These are phyloP conservation scores for Sardina pilchardus DNA, from an alignment of 2,113 vertebrate genomes.

Conservation along the genomic window DNA sequence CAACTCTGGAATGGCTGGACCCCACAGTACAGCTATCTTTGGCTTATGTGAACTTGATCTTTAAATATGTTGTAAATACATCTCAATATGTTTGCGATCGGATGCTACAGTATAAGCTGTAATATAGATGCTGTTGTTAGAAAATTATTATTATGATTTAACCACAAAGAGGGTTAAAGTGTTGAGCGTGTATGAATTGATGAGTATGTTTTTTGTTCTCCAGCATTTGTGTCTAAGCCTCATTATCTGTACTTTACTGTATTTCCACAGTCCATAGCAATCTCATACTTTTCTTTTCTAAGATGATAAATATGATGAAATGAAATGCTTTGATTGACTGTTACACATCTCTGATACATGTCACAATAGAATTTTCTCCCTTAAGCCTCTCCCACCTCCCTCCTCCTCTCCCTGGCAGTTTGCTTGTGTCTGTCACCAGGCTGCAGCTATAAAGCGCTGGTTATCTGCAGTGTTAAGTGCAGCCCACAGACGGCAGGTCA, in stretches of 20 bases:
- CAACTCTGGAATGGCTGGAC: neutral
- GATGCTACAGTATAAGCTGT: constrained; percentile 15
- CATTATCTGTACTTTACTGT: neutral
- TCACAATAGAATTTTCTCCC: neutral
- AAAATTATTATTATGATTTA: constrained; percentile 18
- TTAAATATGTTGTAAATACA: too few species aligned
- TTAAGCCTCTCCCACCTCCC: neutral
- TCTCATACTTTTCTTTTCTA: too few species aligned
- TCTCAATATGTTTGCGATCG: neutral
- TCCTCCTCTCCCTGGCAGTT: constrained; percentile 58
- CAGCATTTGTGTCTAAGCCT: constrained; percentile 31
- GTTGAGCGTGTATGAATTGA: neutral
- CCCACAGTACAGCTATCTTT: neutral
- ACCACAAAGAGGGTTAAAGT: too few species aligned
- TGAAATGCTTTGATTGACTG: too few species aligned
- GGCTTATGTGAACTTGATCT: neutral
- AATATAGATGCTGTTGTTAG: constrained; percentile 6
- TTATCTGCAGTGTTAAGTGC: constrained; percentile 78
- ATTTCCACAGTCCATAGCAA: too few species aligned
- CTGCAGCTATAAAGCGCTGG: constrained; percentile 65
- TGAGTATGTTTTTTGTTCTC: constrained; percentile 23
- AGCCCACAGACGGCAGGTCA: constrained; percentile 68
- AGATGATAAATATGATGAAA: too few species aligned
- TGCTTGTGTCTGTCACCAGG: constrained; percentile 74
- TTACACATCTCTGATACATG: too few species aligned